Evolutionary conservation across 1,140 invertebrate genomes (phyloP).

Genomic region (Trigoniulus corallinus): DNA sequence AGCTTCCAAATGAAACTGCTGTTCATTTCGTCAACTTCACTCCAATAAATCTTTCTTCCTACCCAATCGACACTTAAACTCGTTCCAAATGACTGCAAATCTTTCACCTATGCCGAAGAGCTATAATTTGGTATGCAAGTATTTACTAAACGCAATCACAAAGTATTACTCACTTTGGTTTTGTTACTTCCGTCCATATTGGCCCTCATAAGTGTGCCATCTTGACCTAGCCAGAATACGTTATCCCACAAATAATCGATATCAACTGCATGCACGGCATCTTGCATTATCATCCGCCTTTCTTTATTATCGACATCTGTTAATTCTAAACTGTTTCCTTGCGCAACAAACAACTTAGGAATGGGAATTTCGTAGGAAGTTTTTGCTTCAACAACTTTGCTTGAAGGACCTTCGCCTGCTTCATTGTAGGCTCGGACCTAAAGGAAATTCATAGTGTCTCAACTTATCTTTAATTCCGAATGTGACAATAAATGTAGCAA

Average conservation of each 20-base stretch:
- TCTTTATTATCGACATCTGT: conserved; percentile 46
- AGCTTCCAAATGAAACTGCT: conserved; percentile 33
- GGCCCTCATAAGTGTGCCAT: conserved; percentile 51
- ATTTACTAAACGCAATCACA: neutral
- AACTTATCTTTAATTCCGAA: no score
- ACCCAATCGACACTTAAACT: conserved; percentile 73
- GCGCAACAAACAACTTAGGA: conserved; percentile 55
- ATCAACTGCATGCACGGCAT: conserved; percentile 18
- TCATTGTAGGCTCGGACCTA: conserved; percentile 57
- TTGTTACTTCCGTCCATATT: conserved; percentile 34
- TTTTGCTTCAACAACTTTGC: conserved; percentile 38
- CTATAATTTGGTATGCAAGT: no score
- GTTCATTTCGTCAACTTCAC: conserved; percentile 35
- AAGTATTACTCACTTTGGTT: conserved; percentile 27
- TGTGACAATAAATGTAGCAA: no score
- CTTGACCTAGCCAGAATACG: conserved; percentile 68
- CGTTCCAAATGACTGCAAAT: conserved; percentile 43
- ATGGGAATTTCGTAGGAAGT: conserved; percentile 46
- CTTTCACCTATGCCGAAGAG: conserved; percentile 37
- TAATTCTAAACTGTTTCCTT: conserved; percentile 45
- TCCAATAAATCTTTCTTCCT: conserved; percentile 59
- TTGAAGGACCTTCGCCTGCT: conserved; percentile 48
- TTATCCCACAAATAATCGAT: conserved; percentile 34
- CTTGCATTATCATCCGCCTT: conserved; percentile 26
- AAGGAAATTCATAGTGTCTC: neutral